These are phyloP conservation scores for Cabera pusaria DNA, from an alignment of 2,888 invertebrate species.

Conservation along the genomic window DNA sequence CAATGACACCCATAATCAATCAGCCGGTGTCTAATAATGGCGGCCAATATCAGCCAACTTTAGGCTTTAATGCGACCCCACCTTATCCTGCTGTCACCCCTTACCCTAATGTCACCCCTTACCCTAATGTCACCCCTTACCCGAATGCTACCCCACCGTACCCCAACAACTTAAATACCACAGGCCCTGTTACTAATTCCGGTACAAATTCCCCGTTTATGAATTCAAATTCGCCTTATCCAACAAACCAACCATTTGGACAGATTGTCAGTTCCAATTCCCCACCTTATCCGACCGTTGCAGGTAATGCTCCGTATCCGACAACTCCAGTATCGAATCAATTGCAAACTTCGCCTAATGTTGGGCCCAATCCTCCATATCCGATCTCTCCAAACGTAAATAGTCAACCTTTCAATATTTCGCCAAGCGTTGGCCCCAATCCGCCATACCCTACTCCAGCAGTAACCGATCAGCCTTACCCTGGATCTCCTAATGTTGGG, in stretches of 20 bases:
- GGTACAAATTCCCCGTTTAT: not conserved
- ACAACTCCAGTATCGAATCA: no score
- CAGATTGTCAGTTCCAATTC: not conserved
- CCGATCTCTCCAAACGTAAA: slow-evolving; percentile 4
- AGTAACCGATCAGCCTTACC: no score
- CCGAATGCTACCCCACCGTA: not conserved
- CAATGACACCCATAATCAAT: slow-evolving; percentile 38
- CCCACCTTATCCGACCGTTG: slow-evolving; percentile 7
- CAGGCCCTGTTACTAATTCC: not conserved
- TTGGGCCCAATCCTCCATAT: not conserved
- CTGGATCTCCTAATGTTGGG: no score
- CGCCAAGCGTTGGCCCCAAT: slow-evolving; percentile 2
- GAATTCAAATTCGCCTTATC: not conserved
- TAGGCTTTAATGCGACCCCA: slow-evolving; percentile 30
- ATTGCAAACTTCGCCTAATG: slow-evolving; percentile 1
- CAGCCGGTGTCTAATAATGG: slow-evolving; percentile 35
- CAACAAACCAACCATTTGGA: not conserved
- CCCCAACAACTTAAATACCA: not conserved
- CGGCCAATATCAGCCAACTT: slow-evolving; percentile 29
- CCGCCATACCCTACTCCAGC: slow-evolving; percentile 7
- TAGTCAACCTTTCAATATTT: no score
- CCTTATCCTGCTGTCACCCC: no score
- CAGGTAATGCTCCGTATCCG: slow-evolving; percentile 2
- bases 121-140: slow-evolving; percentile 2
- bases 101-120: slow-evolving; percentile 31